Percentiles rank a stretch among this genome's conserved stretches.
These are phyloP conservation scores for Euleptes europaea DNA, from an alignment of 2,113 vertebrate genomes.

Conservation along the genomic window DNA sequence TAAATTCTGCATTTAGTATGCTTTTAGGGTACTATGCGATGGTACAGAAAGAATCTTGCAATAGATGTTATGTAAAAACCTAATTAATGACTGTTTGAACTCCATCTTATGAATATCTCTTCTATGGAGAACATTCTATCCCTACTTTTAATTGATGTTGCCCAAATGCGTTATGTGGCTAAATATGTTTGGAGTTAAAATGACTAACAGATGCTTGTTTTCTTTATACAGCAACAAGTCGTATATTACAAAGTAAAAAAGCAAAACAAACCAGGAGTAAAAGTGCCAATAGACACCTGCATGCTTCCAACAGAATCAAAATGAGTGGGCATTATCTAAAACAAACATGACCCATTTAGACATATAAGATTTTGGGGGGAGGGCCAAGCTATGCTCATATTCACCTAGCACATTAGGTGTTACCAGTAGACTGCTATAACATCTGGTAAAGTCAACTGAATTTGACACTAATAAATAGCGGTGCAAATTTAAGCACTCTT, in stretches of 20 bases:
- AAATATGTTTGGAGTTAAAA: background rate
- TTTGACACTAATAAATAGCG: conserved; percentile 30
- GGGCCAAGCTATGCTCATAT: background rate
- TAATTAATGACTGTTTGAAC: background rate
- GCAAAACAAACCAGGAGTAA: background rate
- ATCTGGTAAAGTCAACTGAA: conserved; percentile 13
- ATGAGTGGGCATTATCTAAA: background rate
- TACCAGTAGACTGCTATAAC: conserved; percentile 31
- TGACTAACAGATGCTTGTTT: no score
- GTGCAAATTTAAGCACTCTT: conserved; percentile 15
- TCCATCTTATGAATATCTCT: background rate
- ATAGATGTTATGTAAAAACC: background rate
- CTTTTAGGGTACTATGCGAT: background rate
- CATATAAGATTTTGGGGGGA: background rate
- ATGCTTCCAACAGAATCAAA: background rate
- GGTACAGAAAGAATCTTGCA: background rate
- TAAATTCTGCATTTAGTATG: background rate
- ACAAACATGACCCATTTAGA: background rate
- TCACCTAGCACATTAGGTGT: background rate
- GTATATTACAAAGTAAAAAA: no score
- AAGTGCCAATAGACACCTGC: background rate
- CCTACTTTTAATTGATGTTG: background rate
- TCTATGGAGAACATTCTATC: background rate
- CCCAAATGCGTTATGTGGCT: background rate
- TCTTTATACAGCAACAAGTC: no score